Evolutionary conservation across 2,113 vertebrate species (phyloP).

Genomic region (Sinosuthora webbiana): DNA sequence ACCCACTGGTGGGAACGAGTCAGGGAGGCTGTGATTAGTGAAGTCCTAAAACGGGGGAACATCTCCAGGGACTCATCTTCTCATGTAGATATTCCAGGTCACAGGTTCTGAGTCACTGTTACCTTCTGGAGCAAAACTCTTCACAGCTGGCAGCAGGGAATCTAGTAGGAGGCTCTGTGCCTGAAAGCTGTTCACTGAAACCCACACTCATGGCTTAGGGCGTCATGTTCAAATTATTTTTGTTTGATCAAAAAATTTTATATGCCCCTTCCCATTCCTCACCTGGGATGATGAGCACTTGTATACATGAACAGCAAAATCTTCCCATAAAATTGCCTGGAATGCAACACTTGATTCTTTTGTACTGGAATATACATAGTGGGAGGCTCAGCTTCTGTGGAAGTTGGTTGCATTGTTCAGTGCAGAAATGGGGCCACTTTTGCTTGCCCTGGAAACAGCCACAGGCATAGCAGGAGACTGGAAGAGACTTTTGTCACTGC

Average conservation of each 20-base stretch:
- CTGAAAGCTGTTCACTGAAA: neutral
- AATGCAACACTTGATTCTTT: neutral
- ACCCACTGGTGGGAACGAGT: rapidly evolving
- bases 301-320: neutral
- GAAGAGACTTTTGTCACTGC: neutral
- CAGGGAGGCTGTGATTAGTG: neutral
- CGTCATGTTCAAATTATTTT: neutral
- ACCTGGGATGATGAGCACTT: neutral
- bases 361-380: rapidly evolving
- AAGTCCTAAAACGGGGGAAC: neutral
- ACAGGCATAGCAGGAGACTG: neutral
- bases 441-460: neutral
- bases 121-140: constrained; percentile 20
- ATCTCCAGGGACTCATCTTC: neutral
- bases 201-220: neutral
- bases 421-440: neutral
- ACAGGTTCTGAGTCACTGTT: constrained; percentile 5
- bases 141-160: neutral
- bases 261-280: neutral
- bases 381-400: neutral
- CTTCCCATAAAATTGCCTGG: neutral
- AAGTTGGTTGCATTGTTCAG: neutral
- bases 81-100: neutral
- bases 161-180: constrained; percentile 4
- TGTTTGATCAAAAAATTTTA: neutral